phyloP scores from a whole-genome alignment of 2,888 invertebrate genomes.

The Ectemnius continuus region DNA sequence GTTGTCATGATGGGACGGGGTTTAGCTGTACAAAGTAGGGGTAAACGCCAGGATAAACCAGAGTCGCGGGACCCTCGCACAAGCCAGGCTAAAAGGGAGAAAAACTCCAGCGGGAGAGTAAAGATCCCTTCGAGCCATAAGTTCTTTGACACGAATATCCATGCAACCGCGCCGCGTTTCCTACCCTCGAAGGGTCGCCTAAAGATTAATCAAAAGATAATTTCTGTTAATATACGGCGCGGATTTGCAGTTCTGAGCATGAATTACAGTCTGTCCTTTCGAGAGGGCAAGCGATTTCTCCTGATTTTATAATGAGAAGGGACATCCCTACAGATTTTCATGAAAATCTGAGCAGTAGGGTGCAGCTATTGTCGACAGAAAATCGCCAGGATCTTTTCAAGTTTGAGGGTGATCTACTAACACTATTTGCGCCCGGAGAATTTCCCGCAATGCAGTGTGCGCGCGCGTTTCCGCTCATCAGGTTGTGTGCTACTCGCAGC shows the following conservation, averaged over 20 bases:
- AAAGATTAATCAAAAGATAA: slow-evolving; percentile 68
- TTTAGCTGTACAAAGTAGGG: slow-evolving; percentile 22
- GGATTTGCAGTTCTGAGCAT: slow-evolving; percentile 45
- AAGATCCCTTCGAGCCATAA: slow-evolving; percentile 46
- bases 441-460: slow-evolving; percentile 41
- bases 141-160: slow-evolving; percentile 36
- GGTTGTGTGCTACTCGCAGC: neutral
- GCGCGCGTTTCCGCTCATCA: slow-evolving; percentile 14
- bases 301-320: neutral
- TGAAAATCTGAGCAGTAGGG: too few species aligned
- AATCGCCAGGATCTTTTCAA: neutral
- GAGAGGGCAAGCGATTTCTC: too few species aligned
- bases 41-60: slow-evolving; percentile 39
- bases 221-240: slow-evolving; percentile 62
- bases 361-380: neutral
- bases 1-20: slow-evolving; percentile 21
- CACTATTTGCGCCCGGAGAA: slow-evolving; percentile 18
- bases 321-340: too few species aligned
- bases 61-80: slow-evolving; percentile 19
- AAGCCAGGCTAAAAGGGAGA: slow-evolving; percentile 22
- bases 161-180: slow-evolving; percentile 10
- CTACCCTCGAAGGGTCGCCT: slow-evolving; percentile 22
- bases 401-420: neutral
- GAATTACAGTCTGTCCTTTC: slow-evolving; percentile 36
- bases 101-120: slow-evolving; percentile 31